Evolutionary conservation across 1,140 invertebrate genomes (phyloP).

Genomic region (Diachasma alloeum): DNA sequence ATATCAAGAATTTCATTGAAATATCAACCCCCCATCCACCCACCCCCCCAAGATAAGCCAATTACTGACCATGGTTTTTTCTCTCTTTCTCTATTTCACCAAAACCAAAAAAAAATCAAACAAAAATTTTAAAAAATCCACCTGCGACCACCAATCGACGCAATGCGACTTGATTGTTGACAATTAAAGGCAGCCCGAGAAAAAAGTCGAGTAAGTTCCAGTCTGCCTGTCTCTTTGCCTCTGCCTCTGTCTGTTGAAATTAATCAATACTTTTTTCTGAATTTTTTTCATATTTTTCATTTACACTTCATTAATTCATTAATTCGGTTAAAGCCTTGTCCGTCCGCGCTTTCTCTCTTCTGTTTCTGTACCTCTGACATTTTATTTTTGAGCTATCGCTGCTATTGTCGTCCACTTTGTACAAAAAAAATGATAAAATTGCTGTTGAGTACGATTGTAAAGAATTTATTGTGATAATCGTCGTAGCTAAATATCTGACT

Average conservation of each 20-base stretch:
- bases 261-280: conserved; percentile 16
- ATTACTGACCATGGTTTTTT: conserved; percentile 58
- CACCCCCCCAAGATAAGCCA: conserved; percentile 34
- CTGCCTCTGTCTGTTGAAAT: conserved; percentile 18
- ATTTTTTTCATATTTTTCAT: conserved; percentile 12
- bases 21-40: background rate
- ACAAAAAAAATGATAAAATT: background rate
- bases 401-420: background rate
- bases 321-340: conserved; percentile 31
- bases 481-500: background rate
- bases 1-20: conserved; percentile 8
- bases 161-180: conserved; percentile 57
- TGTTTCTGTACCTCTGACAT: conserved; percentile 1
- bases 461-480: background rate
- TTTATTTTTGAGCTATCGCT: background rate
- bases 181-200: conserved; percentile 64
- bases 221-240: conserved; percentile 24
- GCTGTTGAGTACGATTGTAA: background rate
- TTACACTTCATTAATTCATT: conserved; percentile 16
- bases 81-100: conserved; percentile 45
- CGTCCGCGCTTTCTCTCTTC: conserved; percentile 16
- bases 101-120: conserved; percentile 45
- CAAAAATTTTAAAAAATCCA: conserved; percentile 52
- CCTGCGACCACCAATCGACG: conserved; percentile 54
- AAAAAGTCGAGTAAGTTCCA: conserved; percentile 64